Percentiles rank a stretch among this genome's conserved stretches.
These are phyloP conservation scores for Lepus americanus DNA, from an alignment of 2,113 vertebrate species.

Conservation along the genomic window DNA sequence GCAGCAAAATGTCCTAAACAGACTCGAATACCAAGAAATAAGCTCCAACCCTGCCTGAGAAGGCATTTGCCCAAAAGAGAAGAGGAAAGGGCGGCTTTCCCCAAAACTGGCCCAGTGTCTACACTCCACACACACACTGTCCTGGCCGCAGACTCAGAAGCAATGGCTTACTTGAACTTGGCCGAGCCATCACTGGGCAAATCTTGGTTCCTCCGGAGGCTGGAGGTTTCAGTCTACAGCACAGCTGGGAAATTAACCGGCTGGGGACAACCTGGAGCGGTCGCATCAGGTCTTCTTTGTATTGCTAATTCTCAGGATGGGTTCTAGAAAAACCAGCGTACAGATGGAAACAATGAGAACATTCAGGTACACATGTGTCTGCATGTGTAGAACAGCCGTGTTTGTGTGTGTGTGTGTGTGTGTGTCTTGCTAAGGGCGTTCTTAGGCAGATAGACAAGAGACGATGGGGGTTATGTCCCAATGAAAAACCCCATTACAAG, in stretches of 20 bases:
- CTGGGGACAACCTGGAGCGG: conserved; percentile 62
- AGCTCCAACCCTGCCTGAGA: neutral
- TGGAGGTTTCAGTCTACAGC: conserved; percentile 68
- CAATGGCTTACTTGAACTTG: conserved; percentile 87
- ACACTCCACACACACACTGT: neutral
- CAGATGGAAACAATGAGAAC: neutral
- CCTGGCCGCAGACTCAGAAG: neutral
- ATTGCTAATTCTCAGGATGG: neutral
- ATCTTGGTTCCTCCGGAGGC: conserved; percentile 57
- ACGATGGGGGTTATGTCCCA: neutral
- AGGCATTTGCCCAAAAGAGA: neutral
- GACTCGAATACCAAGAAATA: neutral
- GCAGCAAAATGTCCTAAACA: neutral
- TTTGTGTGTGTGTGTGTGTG: rapidly evolving
- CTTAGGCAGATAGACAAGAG: too few species aligned
- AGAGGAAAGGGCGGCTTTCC: neutral
- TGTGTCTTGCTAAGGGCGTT: neutral
- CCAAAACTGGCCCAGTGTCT: neutral
- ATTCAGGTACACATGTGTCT: neutral
- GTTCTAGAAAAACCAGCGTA: conserved; percentile 49
- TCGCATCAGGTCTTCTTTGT: conserved; percentile 83
- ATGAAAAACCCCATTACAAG: neutral
- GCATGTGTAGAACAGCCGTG: too few species aligned
- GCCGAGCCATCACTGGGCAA: conserved; percentile 86
- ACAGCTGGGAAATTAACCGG: conserved; percentile 77